phyloP scores from a whole-genome alignment of 2,113 vertebrate species.

The Morone chrysops region DNA sequence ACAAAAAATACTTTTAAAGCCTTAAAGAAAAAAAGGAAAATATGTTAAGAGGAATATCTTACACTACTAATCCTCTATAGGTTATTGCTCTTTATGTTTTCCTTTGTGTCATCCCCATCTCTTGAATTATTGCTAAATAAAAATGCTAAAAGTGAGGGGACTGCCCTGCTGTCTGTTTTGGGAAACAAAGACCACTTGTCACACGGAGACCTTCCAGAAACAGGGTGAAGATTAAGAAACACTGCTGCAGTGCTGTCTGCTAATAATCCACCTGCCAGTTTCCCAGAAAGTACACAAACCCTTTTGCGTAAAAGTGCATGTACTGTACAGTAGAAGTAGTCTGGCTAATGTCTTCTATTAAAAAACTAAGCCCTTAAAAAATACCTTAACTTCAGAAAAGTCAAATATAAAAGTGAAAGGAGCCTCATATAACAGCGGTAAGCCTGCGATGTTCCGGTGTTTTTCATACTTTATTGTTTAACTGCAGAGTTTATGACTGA shows the following conservation, averaged over 20 bases:
- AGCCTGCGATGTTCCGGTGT: slow-evolving; percentile 23
- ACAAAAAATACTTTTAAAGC: background rate
- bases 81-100: background rate
- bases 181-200: slow-evolving; percentile 53
- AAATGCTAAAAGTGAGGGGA: slow-evolving; percentile 6
- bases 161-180: background rate
- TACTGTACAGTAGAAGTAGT: background rate
- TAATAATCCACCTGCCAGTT: slow-evolving; percentile 55
- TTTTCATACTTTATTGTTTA: slow-evolving; percentile 55
- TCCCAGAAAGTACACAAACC: slow-evolving; percentile 47
- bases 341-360: slow-evolving; percentile 55
- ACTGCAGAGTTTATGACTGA: slow-evolving; percentile 49
- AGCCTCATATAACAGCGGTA: background rate
- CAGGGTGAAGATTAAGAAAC: slow-evolving; percentile 51
- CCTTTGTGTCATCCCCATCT: background rate
- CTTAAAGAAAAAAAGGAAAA: background rate
- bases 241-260: slow-evolving; percentile 32
- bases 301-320: slow-evolving; percentile 35
- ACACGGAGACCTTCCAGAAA: slow-evolving; percentile 64
- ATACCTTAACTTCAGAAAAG: background rate
- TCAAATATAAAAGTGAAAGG: background rate
- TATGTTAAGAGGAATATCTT: background rate
- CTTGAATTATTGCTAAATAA: background rate
- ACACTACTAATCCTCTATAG: background rate
- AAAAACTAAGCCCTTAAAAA: slow-evolving; percentile 26